These are phyloP conservation scores for Conistra vaccinii DNA, from an alignment of 2,888 invertebrate species.

Conservation along the genomic window DNA sequence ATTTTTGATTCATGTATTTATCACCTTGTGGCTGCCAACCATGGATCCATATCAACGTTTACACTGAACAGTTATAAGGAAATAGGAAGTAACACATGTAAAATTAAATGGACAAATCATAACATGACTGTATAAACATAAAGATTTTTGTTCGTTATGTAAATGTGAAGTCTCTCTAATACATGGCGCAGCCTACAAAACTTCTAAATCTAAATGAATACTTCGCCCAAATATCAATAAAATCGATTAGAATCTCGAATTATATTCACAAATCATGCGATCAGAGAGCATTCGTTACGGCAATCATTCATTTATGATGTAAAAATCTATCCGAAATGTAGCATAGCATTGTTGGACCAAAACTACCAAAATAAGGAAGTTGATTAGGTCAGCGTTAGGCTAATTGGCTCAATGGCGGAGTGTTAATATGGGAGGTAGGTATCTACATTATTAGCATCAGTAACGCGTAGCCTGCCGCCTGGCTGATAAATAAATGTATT, in stretches of 20 bases:
- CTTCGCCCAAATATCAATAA: conserved; percentile 21
- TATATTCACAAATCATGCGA: conserved; percentile 44
- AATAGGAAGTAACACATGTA: conserved; percentile 6
- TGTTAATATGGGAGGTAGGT: conserved; percentile 43
- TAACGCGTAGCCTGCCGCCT: conserved; percentile 8
- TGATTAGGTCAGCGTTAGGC: conserved; percentile 42
- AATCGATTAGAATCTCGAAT: conserved; percentile 33
- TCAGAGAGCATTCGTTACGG: conserved; percentile 38
- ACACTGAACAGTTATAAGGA: neutral
- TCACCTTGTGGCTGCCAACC: neutral
- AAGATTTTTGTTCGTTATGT: neutral
- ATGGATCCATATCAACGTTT: neutral
- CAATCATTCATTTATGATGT: conserved; percentile 12
- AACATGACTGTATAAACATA: neutral
- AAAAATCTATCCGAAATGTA: conserved; percentile 3
- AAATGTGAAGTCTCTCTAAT: neutral
- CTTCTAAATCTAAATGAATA: conserved; percentile 2
- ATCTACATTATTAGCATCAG: conserved; percentile 33
- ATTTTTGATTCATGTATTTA: neutral
- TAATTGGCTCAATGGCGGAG: conserved; percentile 44
- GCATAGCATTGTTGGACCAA: neutral
- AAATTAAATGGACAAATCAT: conserved; percentile 12
- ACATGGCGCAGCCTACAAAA: neutral
- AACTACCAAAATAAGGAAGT: conserved; percentile 38
- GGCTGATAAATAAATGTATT: conserved; percentile 39